Conservation (phyloP, 2,888 invertebrate genomes). For the Anoncus sp. region DNA sequence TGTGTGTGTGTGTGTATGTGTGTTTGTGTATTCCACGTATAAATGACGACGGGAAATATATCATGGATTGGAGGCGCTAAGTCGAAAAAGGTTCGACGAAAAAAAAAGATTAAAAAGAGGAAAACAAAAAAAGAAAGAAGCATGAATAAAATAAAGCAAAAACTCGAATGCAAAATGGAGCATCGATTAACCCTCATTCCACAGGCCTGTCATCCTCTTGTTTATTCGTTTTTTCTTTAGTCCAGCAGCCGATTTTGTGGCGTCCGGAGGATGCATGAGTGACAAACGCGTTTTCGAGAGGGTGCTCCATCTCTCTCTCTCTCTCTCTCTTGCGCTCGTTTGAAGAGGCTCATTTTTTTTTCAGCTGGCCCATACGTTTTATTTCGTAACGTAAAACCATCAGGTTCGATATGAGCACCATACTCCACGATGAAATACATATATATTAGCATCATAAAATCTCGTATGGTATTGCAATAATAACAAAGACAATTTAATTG, state of each 20-base stretch:
- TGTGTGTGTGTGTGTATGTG: neutral
- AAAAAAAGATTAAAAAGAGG: slow-evolving; percentile 29
- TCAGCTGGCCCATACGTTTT: neutral
- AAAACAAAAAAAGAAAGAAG: slow-evolving; percentile 38
- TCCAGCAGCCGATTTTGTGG: slow-evolving; percentile 14
- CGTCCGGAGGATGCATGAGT: slow-evolving; percentile 38
- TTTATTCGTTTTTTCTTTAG: slow-evolving; percentile 35
- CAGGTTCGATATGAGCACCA: neutral
- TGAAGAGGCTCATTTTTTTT: slow-evolving; percentile 12
- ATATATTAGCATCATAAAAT: neutral
- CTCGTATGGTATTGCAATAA: slow-evolving; percentile 1
- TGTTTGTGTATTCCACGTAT: neutral
- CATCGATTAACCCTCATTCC: slow-evolving; percentile 56
- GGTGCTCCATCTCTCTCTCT: slow-evolving; percentile 3
- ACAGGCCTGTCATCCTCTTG: slow-evolving; percentile 50
- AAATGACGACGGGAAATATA: slow-evolving; percentile 27
- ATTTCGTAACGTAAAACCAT: slow-evolving; percentile 19
- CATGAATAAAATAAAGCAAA: slow-evolving; percentile 20
- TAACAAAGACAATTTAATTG: neutral
- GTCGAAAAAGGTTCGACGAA: slow-evolving; percentile 29
- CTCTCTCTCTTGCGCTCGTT: slow-evolving; percentile 2
- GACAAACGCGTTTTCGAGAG: slow-evolving; percentile 56
- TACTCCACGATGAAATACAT: neutral
- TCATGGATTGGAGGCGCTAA: slow-evolving; percentile 7
- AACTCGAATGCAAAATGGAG: slow-evolving; percentile 53